These are phyloP conservation scores for Anthoptus insignis DNA, from an alignment of 2,888 invertebrate species.

Conservation along the genomic window DNA sequence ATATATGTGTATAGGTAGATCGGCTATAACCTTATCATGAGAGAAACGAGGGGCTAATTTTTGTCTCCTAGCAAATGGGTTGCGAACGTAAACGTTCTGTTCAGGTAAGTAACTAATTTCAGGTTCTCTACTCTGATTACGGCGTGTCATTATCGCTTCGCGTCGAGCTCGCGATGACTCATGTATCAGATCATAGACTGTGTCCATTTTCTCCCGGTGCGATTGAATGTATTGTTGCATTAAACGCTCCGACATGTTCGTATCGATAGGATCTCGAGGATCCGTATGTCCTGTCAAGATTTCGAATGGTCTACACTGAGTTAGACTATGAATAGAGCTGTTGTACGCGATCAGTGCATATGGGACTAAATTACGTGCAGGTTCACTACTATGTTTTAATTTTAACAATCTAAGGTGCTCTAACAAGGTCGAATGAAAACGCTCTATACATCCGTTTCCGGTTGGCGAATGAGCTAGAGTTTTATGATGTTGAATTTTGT, in stretches of 20 bases:
- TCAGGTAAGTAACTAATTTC: slow-evolving; percentile 5
- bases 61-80: background rate
- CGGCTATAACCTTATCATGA: background rate
- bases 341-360: slow-evolving; percentile 22
- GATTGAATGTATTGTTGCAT: slow-evolving; percentile 18
- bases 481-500: slow-evolving; percentile 44
- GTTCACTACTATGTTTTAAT: slow-evolving; percentile 29
- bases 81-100: background rate
- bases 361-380: slow-evolving; percentile 5
- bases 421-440: slow-evolving; percentile 38
- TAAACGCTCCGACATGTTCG: slow-evolving; percentile 13
- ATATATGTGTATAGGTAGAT: slow-evolving; percentile 1
- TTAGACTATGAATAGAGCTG: slow-evolving; percentile 23
- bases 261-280: background rate
- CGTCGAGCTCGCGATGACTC: background rate
- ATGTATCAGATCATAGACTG: slow-evolving; percentile 16
- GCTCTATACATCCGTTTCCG: slow-evolving; percentile 43
- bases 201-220: slow-evolving; percentile 20
- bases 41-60: background rate
- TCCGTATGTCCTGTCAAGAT: slow-evolving; percentile 24
- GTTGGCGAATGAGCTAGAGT: slow-evolving; percentile 42
- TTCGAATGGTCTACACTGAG: slow-evolving; percentile 23
- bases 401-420: slow-evolving; percentile 42
- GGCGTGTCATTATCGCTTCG: background rate
- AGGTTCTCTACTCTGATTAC: background rate